Base-by-base conservation (phyloP, 2,113 vertebrate species). In the Cyprinus carpio region DNA sequence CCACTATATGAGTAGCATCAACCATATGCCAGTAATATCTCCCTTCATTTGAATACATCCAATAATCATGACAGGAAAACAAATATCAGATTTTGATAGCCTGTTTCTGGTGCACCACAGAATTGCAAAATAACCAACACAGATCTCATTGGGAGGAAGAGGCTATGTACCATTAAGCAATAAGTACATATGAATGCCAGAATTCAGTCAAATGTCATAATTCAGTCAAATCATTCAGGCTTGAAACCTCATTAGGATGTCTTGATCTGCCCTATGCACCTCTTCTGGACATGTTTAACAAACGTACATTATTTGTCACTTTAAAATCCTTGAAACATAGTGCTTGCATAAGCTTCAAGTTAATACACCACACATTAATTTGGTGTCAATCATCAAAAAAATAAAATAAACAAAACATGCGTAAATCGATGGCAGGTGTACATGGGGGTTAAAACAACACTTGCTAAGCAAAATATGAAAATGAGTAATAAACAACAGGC, bases 391-490 rank as follows among this genome's bases (percentile, higher is more conserved):
- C n/a, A n/a, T 54, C 10, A 71, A 18, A 54, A 9, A 31, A 67
- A 31, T 31, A 13, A 29, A 67, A 23, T 23, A 82, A 31, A 54
- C 16, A 51, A 67, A 46, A 62, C 1, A 65, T 46, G 60, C 5
- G 7, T 54, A 78, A 60, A 71, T 78, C n/a, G 1, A n/a, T 20
- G 16, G 9, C 56, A 77, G 51, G 34, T 18, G 56, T 49, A 49
- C n/a, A 46, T 37, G 15, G 18, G 34, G 37, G 15, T 29, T 81
- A 65, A 65, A 65, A 49, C 15, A 65, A 65, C 60, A 49, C 40
- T 64, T 31, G 43, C 25, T 34, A 67, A 15, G 43, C 80, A 82
- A 67, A 69, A 27, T 31, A 69, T 62, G 31, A 40, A 79, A 62
- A n/a, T 40, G 20, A 40, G 31, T 15, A 8, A 60, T 29, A 81